These are phyloP conservation scores for Pachliopta kotzebuea DNA, from an alignment of 2,888 invertebrate species.

Conservation along the genomic window DNA sequence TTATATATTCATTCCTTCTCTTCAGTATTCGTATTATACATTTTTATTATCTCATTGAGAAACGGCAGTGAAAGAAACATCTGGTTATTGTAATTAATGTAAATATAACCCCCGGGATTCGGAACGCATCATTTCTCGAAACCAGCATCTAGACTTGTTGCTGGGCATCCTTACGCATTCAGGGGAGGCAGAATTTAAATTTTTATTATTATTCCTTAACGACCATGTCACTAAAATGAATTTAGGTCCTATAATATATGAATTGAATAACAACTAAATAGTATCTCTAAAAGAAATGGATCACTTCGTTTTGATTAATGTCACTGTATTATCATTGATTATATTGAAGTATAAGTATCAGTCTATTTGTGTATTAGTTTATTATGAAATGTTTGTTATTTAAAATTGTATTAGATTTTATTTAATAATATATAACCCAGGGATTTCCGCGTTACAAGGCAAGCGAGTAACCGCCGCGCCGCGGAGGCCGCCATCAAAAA, in stretches of 20 bases:
- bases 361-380: no score
- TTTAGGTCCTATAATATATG: no score
- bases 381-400: no score
- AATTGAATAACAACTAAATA: no score
- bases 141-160: conserved; percentile 39
- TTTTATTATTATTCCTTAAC: not conserved
- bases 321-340: no score
- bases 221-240: not conserved
- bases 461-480: no score
- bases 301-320: no score
- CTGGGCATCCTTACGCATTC: conserved; percentile 27
- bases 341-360: no score
- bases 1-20: not conserved
- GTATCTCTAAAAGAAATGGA: no score
- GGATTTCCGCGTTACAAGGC: no score
- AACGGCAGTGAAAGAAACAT: conserved; percentile 54
- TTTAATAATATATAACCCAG: no score
- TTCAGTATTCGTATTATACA: conserved; percentile 16
- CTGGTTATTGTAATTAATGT: conserved; percentile 59
- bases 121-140: conserved; percentile 36
- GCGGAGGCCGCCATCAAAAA: not conserved
- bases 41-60: conserved; percentile 50
- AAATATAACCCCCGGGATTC: conserved; percentile 52
- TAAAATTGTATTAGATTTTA: no score
- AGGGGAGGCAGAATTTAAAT: not conserved